These are phyloP conservation scores for Cardinalis cardinalis DNA, from an alignment of 2,113 vertebrate genomes.

Conservation along the genomic window DNA sequence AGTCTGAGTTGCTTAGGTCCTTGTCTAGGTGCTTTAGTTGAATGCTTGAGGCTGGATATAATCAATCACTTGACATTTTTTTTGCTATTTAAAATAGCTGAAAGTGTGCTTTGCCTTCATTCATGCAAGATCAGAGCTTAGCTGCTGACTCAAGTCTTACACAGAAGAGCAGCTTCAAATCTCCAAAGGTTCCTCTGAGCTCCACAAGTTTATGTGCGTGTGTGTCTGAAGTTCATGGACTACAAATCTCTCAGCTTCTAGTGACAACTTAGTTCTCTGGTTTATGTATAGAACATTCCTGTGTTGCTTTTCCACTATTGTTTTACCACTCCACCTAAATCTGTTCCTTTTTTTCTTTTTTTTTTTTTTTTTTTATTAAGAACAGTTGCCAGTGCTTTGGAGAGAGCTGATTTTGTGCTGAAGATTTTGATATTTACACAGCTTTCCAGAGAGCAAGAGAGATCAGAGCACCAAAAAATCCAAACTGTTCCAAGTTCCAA, in stretches of 20 bases:
- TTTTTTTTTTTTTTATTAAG: background rate
- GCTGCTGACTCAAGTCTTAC: background rate
- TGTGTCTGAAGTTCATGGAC: background rate
- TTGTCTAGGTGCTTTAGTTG: background rate
- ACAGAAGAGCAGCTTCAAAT: background rate
- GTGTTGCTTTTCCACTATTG: background rate
- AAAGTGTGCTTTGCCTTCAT: background rate
- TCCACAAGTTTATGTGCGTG: background rate
- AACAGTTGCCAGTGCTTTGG: slow-evolving; percentile 31
- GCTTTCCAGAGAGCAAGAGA: slow-evolving; percentile 27
- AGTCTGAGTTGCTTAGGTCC: background rate
- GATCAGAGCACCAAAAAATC: slow-evolving; percentile 12
- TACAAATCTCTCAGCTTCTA: background rate
- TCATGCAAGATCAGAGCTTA: background rate
- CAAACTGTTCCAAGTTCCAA: slow-evolving; percentile 7
- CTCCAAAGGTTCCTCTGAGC: background rate
- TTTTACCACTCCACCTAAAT: background rate
- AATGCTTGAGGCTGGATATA: background rate
- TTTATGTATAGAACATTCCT: background rate
- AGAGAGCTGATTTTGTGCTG: slow-evolving; percentile 18
- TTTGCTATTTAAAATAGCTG: background rate
- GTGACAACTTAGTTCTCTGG: fast-evolving
- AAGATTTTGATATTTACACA: background rate
- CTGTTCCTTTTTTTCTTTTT: background rate
- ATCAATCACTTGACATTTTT: background rate